Evolutionary conservation across 2,888 invertebrate genomes (phyloP).

Genomic region (Norana najaformis): DNA sequence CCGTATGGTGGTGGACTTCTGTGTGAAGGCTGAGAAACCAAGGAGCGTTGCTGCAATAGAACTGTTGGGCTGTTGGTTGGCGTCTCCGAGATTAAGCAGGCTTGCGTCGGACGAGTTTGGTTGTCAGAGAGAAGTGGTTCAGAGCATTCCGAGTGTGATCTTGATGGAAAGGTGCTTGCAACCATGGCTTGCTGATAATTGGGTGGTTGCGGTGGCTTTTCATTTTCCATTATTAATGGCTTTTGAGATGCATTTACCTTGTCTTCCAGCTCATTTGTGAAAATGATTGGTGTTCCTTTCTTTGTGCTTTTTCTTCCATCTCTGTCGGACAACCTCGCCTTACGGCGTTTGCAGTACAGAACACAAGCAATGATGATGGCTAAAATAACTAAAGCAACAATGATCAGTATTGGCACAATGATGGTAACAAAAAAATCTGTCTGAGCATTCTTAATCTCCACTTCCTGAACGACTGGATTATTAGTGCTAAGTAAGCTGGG

Average conservation of each 20-base stretch:
- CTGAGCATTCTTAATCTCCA: neutral
- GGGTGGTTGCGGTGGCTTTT: constrained; percentile 77
- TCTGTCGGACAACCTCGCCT: constrained; percentile 79
- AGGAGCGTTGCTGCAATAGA: neutral
- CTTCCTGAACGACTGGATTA: neutral
- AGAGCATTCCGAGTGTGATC: neutral
- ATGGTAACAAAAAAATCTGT: constrained; percentile 32
- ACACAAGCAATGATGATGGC: constrained; percentile 86
- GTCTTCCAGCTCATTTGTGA: constrained; percentile 89
- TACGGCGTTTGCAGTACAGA: constrained; percentile 76
- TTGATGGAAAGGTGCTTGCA: neutral
- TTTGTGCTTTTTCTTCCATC: constrained; percentile 68
- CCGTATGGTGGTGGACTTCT: constrained; percentile 1
- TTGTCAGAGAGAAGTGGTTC: neutral
- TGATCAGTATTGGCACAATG: constrained; percentile 64
- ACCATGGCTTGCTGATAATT: constrained; percentile 38
- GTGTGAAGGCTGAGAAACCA: neutral
- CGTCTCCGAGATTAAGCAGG: neutral
- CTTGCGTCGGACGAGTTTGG: neutral
- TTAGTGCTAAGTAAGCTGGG: neutral
- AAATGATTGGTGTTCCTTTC: constrained; percentile 85
- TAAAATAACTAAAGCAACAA: constrained; percentile 81
- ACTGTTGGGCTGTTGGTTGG: neutral
- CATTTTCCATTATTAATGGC: constrained; percentile 90
- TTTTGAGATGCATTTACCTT: constrained; percentile 74